Conservation (phyloP, 1,140 invertebrate species). For the Halictus rubicundus region DNA sequence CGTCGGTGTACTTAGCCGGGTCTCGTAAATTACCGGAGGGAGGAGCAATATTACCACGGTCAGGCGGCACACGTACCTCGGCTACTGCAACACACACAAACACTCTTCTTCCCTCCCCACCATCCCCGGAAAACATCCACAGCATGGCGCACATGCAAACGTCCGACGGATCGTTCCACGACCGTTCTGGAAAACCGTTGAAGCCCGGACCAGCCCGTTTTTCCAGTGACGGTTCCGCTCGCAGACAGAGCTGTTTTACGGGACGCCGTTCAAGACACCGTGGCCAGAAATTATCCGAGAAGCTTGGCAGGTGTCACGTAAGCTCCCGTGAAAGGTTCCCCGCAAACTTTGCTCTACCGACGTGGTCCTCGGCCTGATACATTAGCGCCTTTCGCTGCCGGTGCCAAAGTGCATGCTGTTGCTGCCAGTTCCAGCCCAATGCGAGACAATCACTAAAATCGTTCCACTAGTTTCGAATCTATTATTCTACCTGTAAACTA, state of each 20-base stretch:
- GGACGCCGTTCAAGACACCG: constrained; percentile 24
- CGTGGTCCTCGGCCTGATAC: no score
- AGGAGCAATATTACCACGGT: constrained; percentile 51
- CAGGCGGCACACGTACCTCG: constrained; percentile 29
- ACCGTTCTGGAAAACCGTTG: constrained; percentile 3
- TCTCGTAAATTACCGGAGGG: constrained; percentile 56
- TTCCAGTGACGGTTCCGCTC: constrained; percentile 32
- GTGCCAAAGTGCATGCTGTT: no score
- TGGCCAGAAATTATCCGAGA: constrained; percentile 48
- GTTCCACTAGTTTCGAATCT: no score
- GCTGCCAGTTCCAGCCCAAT: no score
- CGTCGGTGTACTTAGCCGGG: constrained; percentile 42
- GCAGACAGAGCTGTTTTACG: constrained; percentile 44
- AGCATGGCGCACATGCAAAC: constrained; percentile 7
- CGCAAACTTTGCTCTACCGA: neutral
- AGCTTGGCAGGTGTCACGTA: constrained; percentile 44
- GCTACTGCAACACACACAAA: neutral
- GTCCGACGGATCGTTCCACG: constrained; percentile 25
- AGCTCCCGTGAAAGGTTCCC: constrained; percentile 16
- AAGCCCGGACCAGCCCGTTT: constrained; percentile 11
- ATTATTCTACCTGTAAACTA: no score
- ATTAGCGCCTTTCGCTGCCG: no score
- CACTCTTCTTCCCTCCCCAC: neutral
- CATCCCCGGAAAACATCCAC: neutral
- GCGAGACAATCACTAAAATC: no score